These are phyloP conservation scores for Antedon mediterranea DNA, from an alignment of 53 echinoderm and acorn worm species.

Conservation along the genomic window DNA sequence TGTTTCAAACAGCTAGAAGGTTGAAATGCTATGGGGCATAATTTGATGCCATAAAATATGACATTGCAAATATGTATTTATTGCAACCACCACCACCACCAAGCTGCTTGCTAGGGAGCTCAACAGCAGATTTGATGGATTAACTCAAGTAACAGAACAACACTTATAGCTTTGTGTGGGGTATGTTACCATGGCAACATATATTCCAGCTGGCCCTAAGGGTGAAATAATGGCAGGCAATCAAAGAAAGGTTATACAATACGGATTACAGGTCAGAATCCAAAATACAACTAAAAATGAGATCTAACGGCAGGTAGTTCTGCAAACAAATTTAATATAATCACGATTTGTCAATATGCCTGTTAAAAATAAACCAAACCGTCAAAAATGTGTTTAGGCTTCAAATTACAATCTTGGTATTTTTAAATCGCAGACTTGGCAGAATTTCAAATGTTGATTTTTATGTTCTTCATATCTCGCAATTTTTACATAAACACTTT, in stretches of 20 bases:
- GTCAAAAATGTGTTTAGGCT: background rate
- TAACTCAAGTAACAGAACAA: background rate
- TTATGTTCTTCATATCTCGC: background rate
- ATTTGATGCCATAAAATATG: too few relatives aligned
- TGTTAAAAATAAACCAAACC: too few relatives aligned
- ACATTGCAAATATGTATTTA: too few relatives aligned
- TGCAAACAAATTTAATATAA: background rate
- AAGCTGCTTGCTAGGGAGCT: too few relatives aligned
- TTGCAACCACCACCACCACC: too few relatives aligned
- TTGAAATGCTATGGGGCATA: too few relatives aligned
- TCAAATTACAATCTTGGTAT: too few relatives aligned
- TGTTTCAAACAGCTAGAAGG: too few relatives aligned
- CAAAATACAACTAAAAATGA: too few relatives aligned
- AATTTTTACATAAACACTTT: background rate
- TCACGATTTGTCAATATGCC: background rate
- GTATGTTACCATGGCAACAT: background rate
- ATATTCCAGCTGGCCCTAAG: background rate
- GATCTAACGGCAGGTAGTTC: background rate
- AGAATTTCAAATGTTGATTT: background rate
- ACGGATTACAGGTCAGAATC: too few relatives aligned
- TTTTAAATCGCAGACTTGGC: background rate
- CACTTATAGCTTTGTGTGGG: background rate
- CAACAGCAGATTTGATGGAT: too few relatives aligned
- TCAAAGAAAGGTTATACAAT: background rate
- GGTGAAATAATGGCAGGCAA: background rate